Conservation (phyloP, 2,888 invertebrate species). For the Herminia tarsipennalis region DNA sequence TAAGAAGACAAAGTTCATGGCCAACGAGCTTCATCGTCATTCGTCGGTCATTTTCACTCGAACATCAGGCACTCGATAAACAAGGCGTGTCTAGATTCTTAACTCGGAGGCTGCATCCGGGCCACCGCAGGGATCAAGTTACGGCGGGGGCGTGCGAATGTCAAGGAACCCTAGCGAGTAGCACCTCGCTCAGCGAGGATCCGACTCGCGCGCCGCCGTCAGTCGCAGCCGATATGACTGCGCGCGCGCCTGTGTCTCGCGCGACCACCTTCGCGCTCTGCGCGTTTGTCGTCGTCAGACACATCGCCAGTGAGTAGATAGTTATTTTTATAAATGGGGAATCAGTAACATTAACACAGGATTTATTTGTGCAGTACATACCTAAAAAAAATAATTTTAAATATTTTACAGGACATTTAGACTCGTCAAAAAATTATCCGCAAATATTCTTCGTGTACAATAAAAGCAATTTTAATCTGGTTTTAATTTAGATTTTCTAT, state of each 20-base stretch:
- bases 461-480: background rate
- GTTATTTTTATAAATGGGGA: slow-evolving; percentile 1
- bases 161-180: slow-evolving; percentile 77
- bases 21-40: slow-evolving; percentile 57
- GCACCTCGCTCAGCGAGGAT: slow-evolving; percentile 34
- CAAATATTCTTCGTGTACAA: too few species aligned
- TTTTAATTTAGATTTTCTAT: background rate
- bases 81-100: slow-evolving; percentile 79
- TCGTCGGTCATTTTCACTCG: slow-evolving; percentile 65
- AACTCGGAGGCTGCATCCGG: slow-evolving; percentile 82
- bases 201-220: slow-evolving; percentile 43
- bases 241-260: slow-evolving; percentile 63
- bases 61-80: slow-evolving; percentile 60
- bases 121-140: slow-evolving; percentile 75
- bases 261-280: slow-evolving; percentile 32
- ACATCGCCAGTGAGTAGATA: slow-evolving; percentile 63
- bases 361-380: too few species aligned
- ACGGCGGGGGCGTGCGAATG: slow-evolving; percentile 78
- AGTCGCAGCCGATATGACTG: slow-evolving; percentile 78
- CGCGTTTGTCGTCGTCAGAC: slow-evolving; percentile 45
- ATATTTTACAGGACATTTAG: background rate
- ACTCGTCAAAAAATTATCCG: too few species aligned
- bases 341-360: background rate
- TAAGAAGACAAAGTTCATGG: slow-evolving; percentile 78
- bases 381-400: too few species aligned